Conservation (phyloP, 2,113 vertebrate species). For the Bolborhynchus lineola region DNA sequence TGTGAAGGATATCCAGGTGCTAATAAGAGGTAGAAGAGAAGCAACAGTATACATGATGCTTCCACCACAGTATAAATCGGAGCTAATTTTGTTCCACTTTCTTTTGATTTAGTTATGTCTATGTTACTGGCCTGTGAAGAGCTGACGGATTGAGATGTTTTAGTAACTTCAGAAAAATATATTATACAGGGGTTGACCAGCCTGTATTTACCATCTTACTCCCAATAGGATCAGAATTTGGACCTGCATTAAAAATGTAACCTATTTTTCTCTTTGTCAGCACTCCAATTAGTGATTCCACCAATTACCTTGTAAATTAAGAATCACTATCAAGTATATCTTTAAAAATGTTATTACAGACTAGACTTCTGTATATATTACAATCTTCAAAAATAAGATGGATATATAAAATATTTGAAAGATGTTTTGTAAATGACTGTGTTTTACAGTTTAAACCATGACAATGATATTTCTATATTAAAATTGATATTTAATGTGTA, state of each 20-base stretch:
- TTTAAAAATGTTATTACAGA: not conserved
- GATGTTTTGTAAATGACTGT: not conserved
- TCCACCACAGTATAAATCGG: not conserved
- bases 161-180: not conserved
- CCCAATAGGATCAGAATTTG: not conserved
- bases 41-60: not conserved
- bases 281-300: not conserved
- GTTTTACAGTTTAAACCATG: not conserved
- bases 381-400: not conserved
- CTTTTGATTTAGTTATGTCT: not conserved
- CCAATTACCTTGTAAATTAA: not conserved
- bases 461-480: not conserved
- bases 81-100: not conserved
- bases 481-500: not conserved
- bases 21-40: not conserved
- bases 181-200: not conserved
- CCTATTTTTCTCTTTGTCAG: not conserved
- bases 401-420: not conserved
- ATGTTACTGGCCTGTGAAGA: not conserved
- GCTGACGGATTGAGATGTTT: not conserved
- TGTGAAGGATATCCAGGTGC: not conserved
- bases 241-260: not conserved
- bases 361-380: not conserved
- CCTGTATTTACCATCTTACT: not conserved
- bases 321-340: not conserved